Percentiles rank a stretch among this genome's conserved stretches.
These are phyloP conservation scores for Tangara arthus DNA, from an alignment of 2,797 vertebrate species.

Conservation along the genomic window DNA sequence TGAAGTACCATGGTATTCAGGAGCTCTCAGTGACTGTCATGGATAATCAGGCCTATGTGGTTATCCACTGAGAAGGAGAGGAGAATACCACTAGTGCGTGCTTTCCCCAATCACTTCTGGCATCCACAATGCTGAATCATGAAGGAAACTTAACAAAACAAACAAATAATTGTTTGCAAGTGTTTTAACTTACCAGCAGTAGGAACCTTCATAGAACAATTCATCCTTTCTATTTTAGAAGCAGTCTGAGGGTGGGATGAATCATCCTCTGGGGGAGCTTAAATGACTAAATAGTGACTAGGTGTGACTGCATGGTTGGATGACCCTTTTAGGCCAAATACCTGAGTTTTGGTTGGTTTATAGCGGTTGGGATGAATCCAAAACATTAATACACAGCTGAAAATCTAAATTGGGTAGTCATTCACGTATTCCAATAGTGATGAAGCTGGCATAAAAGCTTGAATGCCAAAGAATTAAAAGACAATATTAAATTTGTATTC, in stretches of 20 bases:
- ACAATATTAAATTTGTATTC: neutral
- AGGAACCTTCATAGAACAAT: neutral
- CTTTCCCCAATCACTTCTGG: neutral
- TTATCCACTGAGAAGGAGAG: neutral
- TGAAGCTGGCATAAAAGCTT: neutral
- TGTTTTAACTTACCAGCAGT: neutral
- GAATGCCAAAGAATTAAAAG: neutral
- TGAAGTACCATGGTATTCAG: neutral
- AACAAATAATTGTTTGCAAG: neutral
- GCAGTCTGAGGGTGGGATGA: neutral
- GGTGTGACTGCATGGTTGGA: neutral
- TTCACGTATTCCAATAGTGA: neutral
- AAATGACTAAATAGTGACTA: neutral
- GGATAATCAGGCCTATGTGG: neutral
- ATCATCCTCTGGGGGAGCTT: neutral
- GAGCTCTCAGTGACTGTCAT: fast-evolving
- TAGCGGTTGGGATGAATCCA: neutral
- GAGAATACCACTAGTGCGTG: neutral
- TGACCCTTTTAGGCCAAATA: neutral
- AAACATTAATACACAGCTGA: neutral
- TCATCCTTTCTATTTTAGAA: neutral
- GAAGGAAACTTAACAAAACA: neutral
- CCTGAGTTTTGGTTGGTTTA: neutral
- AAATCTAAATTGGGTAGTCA: neutral
- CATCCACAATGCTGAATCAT: neutral